Evolutionary conservation across 2,888 invertebrate genomes (phyloP).

Genomic region (Sminthurides aquaticus): DNA sequence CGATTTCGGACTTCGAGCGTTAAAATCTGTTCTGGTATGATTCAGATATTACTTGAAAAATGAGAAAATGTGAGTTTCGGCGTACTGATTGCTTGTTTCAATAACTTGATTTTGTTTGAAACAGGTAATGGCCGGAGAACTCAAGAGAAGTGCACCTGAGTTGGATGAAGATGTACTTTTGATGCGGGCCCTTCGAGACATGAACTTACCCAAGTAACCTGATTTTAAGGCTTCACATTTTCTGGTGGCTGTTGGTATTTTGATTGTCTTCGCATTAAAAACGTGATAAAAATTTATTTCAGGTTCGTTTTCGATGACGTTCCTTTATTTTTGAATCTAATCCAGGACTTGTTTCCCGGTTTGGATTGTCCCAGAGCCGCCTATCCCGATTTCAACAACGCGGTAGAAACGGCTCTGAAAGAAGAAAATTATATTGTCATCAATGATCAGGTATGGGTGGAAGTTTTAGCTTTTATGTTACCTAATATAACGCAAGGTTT

Average conservation of each 20-base stretch:
- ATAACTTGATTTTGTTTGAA: no score
- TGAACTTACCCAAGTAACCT: slow-evolving; percentile 73
- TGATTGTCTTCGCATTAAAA: no score
- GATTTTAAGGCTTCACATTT: background rate
- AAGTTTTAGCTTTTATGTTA: background rate
- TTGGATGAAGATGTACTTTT: slow-evolving; percentile 77
- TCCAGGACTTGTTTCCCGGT: slow-evolving; percentile 82
- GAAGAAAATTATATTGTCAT: slow-evolving; percentile 62
- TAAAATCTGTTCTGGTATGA: slow-evolving; percentile 77
- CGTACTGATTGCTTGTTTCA: background rate
- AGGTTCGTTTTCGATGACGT: slow-evolving; percentile 81
- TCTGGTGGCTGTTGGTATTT: no score
- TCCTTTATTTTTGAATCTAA: slow-evolving; percentile 77
- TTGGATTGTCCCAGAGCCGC: slow-evolving; percentile 79
- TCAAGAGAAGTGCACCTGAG: slow-evolving; percentile 69
- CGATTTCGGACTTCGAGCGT: slow-evolving; percentile 83
- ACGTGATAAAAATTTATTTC: no score
- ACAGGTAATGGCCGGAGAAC: slow-evolving; percentile 71
- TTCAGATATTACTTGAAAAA: no score
- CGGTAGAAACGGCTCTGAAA: slow-evolving; percentile 62
- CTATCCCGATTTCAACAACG: slow-evolving; percentile 76
- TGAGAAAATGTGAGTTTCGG: background rate
- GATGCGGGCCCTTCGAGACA: slow-evolving; percentile 83
- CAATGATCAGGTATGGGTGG: slow-evolving; percentile 57
- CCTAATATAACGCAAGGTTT: background rate